Evolutionary conservation across 2,888 invertebrate genomes (phyloP), one percentile per base, ranked within the genome.

Genomic region (Asteroscopus sphinx): DNA sequence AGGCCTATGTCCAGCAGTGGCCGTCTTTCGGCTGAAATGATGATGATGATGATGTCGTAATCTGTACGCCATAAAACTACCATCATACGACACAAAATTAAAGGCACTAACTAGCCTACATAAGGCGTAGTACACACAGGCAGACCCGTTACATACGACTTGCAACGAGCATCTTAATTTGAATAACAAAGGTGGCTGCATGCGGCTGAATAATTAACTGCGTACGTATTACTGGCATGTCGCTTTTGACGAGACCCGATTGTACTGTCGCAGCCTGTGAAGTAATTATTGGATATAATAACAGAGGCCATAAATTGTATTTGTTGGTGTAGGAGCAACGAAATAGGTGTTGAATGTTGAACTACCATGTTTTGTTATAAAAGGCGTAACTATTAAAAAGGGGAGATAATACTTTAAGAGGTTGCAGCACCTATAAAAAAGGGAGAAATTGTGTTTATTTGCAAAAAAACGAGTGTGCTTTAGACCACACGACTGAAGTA

Each of bases 161-260:
- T 66, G 76, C 73, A 73, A 70, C 66, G 71, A 75, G 76, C 76
- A 65, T 74, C 77, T 77, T 82, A 75, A 89, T 89, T 89, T 87
- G 87, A 89, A 90, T 90, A 84, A 88, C 90, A 90, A 90, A 90
- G 89, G 86, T 81, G 13, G 75, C 77, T 79, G 82, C 89, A 89
- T 89, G 89, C 76, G 83, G 73, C 67, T 79, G 89, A 89, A 90
- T 90, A 90, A 89, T 89, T 85, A 87, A 83, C 82, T 79, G 69
- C 70, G 73, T 66, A 73, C 71, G 84, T 83, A 82, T 85, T 82
- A 84, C 79, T 80, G 33, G 53, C 46, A 42, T 65, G 62, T 48
- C 44, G 73, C 66, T 83, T 67, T 54, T 65, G 77, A 76, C 52
- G 59, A 26, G 40, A 49, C 42, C 36, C 54, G 55, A 56, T 40